Evolutionary conservation across 2,797 vertebrate species (phyloP).

Genomic region (Natrix natrix): DNA sequence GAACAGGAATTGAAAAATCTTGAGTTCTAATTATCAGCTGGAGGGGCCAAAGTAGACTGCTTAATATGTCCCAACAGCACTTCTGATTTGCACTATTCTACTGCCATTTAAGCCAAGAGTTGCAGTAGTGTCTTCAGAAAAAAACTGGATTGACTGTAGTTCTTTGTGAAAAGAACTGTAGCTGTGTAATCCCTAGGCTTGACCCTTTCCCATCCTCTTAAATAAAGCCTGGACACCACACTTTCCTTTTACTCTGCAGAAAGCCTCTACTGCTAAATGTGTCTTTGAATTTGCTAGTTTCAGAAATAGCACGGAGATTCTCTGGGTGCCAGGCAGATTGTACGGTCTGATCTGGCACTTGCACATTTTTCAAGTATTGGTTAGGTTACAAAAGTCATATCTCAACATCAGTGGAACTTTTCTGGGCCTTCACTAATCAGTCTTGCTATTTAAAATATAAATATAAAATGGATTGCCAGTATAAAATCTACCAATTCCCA

Average conservation of each 20-base stretch:
- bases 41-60: slow-evolving; percentile 45
- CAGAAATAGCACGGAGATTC: neutral
- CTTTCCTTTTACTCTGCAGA: slow-evolving; percentile 1
- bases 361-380: neutral
- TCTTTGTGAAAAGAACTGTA: slow-evolving; percentile 16
- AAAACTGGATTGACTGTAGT: slow-evolving; percentile 12
- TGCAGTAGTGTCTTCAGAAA: slow-evolving; percentile 25
- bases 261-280: neutral
- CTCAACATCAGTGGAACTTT: neutral
- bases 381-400: neutral
- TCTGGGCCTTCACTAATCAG: neutral
- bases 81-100: slow-evolving; percentile 61
- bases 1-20: slow-evolving; percentile 50
- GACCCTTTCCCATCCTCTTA: neutral
- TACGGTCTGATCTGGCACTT: neutral
- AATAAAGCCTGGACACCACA: neutral
- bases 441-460: neutral
- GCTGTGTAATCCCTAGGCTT: neutral
- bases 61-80: slow-evolving; percentile 45
- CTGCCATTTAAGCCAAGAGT: slow-evolving; percentile 26
- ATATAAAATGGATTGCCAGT: neutral
- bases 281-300: neutral
- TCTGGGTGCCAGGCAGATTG: neutral
- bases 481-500: neutral
- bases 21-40: slow-evolving; percentile 39